Percentiles rank a stretch among this genome's conserved stretches.
phyloP scores from a whole-genome alignment of 2,113 vertebrate genomes.

The Ia io region DNA sequence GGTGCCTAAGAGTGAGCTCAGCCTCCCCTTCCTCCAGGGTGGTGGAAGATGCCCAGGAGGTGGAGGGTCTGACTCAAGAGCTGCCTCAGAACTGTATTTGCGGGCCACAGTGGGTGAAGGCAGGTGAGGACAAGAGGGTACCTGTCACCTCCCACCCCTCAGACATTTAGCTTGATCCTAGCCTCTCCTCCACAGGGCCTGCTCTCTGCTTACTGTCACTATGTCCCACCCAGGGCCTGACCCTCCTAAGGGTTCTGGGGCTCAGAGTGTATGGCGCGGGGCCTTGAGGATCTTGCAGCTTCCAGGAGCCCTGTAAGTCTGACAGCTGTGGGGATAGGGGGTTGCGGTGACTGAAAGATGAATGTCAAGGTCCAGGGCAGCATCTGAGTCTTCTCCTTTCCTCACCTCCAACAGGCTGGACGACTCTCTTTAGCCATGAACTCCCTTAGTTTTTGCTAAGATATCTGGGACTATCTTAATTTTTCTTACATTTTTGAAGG shows the following conservation, averaged over 20 bases:
- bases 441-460: neutral
- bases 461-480: neutral
- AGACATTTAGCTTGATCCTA: neutral
- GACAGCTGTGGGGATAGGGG: neutral
- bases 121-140: conserved; percentile 25
- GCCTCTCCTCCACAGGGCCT: conserved; percentile 46
- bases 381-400: neutral
- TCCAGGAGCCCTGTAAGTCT: conserved; percentile 52
- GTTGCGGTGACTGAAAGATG: neutral
- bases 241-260: neutral
- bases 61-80: conserved; percentile 50
- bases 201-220: conserved; percentile 63
- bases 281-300: conserved; percentile 59
- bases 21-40: conserved; percentile 70
- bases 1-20: neutral
- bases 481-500: neutral
- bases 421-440: neutral
- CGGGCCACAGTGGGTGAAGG: neutral
- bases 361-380: neutral
- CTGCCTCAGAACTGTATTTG: conserved; percentile 77
- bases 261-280: conserved; percentile 23
- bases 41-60: conserved; percentile 57
- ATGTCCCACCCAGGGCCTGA: conserved; percentile 18
- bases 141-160: accelerated
- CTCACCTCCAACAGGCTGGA: neutral